Conservation (phyloP, 2,797 vertebrate species). For the Alectoris magna region DNA sequence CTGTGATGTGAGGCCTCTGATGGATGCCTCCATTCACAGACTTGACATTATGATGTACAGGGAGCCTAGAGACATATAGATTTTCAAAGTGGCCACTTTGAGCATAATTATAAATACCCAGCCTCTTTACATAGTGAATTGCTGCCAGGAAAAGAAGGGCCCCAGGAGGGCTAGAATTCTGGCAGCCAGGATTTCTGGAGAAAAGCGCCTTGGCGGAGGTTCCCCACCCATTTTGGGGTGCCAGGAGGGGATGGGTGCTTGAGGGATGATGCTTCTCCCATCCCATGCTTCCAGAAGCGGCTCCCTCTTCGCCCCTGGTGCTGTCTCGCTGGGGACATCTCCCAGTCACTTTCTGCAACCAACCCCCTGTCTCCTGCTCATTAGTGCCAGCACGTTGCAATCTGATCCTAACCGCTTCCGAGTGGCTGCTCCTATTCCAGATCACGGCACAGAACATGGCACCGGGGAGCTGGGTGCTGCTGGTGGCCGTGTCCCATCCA, state of each 20-base stretch:
- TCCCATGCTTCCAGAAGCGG: not conserved
- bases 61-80: constrained; percentile 84
- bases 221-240: not conserved
- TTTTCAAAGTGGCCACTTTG: constrained; percentile 83
- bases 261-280: not conserved
- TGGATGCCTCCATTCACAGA: constrained; percentile 88
- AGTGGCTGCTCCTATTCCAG: constrained; percentile 42
- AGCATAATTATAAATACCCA: constrained; percentile 80
- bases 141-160: constrained; percentile 66
- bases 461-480: not conserved
- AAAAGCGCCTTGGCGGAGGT: not conserved
- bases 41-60: constrained; percentile 88
- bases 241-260: not conserved
- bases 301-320: not conserved
- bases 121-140: constrained; percentile 72
- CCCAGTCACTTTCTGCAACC: not conserved
- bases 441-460: not conserved
- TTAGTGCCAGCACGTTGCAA: constrained; percentile 1
- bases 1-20: constrained; percentile 84
- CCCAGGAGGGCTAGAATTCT: constrained; percentile 17
- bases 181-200: constrained; percentile 28
- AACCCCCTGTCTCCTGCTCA: not conserved
- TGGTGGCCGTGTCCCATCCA: not conserved
- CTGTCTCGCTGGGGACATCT: not conserved
- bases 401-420: constrained; percentile 35